Evolutionary conservation across 2,888 invertebrate species (phyloP).

Genomic region (Luperina testacea): DNA sequence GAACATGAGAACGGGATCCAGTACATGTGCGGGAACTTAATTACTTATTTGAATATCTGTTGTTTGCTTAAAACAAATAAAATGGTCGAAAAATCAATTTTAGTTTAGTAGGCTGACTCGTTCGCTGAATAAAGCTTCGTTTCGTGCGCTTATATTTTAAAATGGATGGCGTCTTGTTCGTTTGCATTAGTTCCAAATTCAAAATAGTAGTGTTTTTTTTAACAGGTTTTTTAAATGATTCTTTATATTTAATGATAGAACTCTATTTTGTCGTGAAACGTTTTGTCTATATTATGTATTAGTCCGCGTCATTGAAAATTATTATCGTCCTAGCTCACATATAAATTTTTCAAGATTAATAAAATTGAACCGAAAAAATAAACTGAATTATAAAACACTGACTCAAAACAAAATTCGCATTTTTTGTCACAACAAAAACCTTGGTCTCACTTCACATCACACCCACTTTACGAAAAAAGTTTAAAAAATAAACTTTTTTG

Average conservation of each 20-base stretch:
- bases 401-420: slow-evolving; percentile 22
- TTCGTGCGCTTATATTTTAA: slow-evolving; percentile 9
- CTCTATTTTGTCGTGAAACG: neutral
- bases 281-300: neutral
- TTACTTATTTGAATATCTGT: slow-evolving; percentile 47
- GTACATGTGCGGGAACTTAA: slow-evolving; percentile 38
- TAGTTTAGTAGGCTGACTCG: neutral
- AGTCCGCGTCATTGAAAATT: no score
- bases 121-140: neutral
- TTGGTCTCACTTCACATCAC: slow-evolving; percentile 60
- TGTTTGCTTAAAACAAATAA: slow-evolving; percentile 26
- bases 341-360: neutral
- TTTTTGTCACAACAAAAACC: slow-evolving; percentile 12
- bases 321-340: no score
- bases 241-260: neutral
- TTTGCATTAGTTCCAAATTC: slow-evolving; percentile 10
- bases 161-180: neutral
- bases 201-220: neutral
- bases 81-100: slow-evolving; percentile 18
- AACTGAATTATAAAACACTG: slow-evolving; percentile 11
- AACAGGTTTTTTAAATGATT: neutral
- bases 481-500: slow-evolving; percentile 20
- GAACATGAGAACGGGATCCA: slow-evolving; percentile 41
- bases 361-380: neutral
- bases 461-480: slow-evolving; percentile 20